Conservation (phyloP, 2,888 invertebrate species). For the Caenorhabditis macrosperma region DNA sequence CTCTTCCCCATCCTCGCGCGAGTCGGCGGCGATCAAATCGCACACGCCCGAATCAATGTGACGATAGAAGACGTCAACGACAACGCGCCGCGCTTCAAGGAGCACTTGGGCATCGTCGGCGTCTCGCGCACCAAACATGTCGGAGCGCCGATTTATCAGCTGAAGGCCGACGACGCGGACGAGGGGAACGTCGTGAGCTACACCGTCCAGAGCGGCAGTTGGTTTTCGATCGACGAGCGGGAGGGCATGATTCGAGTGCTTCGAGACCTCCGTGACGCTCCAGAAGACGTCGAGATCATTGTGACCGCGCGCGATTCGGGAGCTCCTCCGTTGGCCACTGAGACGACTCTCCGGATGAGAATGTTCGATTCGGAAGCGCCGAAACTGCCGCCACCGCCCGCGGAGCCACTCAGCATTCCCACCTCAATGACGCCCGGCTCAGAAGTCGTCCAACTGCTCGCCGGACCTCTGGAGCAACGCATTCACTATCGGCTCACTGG, state of each 20-base stretch:
- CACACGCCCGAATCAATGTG: slow-evolving; percentile 69
- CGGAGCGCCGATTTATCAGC: slow-evolving; percentile 44
- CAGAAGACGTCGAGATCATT: slow-evolving; percentile 60
- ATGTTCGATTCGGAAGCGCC: slow-evolving; percentile 51
- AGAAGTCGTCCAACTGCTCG: slow-evolving; percentile 31
- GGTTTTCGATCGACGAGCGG: slow-evolving; percentile 59
- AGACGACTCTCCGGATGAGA: slow-evolving; percentile 54
- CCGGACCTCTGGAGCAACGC: slow-evolving; percentile 26
- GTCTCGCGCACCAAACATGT: slow-evolving; percentile 30
- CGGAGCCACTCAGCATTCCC: not conserved
- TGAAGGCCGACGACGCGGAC: slow-evolving; percentile 71
- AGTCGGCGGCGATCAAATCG: not conserved
- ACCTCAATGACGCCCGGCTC: slow-evolving; percentile 37
- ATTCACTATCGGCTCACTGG: slow-evolving; percentile 38
- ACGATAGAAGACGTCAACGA: slow-evolving; percentile 77
- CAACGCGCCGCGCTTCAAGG: slow-evolving; percentile 73
- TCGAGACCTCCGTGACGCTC: slow-evolving; percentile 38
- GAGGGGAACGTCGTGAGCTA: slow-evolving; percentile 65
- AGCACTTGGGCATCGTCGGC: slow-evolving; percentile 62
- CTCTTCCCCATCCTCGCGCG: slow-evolving; percentile 67
- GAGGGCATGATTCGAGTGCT: slow-evolving; percentile 59
- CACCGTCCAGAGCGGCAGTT: slow-evolving; percentile 22
- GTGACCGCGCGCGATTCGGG: slow-evolving; percentile 72
- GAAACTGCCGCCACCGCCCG: slow-evolving; percentile 22
- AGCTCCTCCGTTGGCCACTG: slow-evolving; percentile 67